Base-by-base conservation (phyloP, 2,113 vertebrate genomes). In the Elgaria multicarinata region DNA sequence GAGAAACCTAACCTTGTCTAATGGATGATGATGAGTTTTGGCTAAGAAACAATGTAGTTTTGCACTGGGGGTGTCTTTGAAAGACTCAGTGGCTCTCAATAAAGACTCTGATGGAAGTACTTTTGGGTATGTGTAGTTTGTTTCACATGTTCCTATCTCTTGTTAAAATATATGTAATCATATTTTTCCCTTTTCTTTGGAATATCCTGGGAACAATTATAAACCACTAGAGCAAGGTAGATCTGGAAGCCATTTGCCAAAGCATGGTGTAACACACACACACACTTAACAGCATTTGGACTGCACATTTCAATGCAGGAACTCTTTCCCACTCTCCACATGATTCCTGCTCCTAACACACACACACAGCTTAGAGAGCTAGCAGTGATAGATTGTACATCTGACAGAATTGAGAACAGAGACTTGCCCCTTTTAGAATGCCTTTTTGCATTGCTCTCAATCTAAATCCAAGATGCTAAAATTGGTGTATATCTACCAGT, bases 401-500 rank as follows among this genome's bases (percentile, higher is more conserved):
- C 33, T 36, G 42, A 36, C 24, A 53, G 33, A 64, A n/a, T 4
- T 87, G 82, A 91, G 90, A 92, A 39, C n/a, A 71, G 64, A 90
- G 58, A 16, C 0, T 31, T 77, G 24, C 22, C 33, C 8, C 80
- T 31, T 83, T 74, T 0, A 42, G 67, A 58, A 3, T 10, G 18
- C 58, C 78, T 71, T 3, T 79, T 46, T 72, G 95, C 92, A 39
- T 93, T 79, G 77, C 85, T 80, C 83, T 74, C 80, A 86, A 83
- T 83, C 82, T 86, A 83, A 91, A 86, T 82, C 42, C 33, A 86
- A 90, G 88, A 92, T 88, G 42, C 85, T 87, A 78, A 91, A 66
- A 91, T 92, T 86, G 91, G 87, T 10, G 62, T 69, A 87, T 89
- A 83, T 76, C 39, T 90, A 46, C 39, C 16, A 28, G 31, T 14